Base-by-base conservation (phyloP, 2,797 vertebrate species). In the Gobionotothen gibberifrons region DNA sequence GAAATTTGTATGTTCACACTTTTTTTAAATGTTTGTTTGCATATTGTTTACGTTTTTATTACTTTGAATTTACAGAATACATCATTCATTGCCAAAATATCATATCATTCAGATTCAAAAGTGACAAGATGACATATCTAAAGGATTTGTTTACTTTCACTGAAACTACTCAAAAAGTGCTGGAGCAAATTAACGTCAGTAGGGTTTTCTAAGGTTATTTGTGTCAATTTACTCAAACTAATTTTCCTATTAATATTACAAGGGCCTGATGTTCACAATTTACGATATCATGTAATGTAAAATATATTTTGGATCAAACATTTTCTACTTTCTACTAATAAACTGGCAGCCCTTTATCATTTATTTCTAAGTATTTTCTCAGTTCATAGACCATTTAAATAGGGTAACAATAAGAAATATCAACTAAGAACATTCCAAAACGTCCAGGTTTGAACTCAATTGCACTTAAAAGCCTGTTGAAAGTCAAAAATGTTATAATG, bases 1-100 rank as follows among this genome's bases (percentile, higher is more conserved):
- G 59, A 74, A 65, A 74, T 79, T 69, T 79, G 52, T 72, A 79
- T 85, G 74, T 77, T 78, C 36, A 14, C 36, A 15, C 84, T 80
- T 81, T 83, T 75, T 61, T 57, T 3, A 49, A 54, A 64, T 67
- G 47, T 87, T 82, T 72, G 29, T 85, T 83, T 91, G 36, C 49
- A 72, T 83, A 68, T 61, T 86, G 76, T 60, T 86, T 75, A 51
- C 71, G 40, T 81, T 84, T 77, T 68, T 87, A 71, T 79, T 83
- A 77, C 75, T 66, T 87, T 79, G 55, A 19, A 79, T 77, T 56
- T 76, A 72, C 64, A 83, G 15, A 53, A 57, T 64, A 71, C 42
- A 76, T 55, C 56, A 76, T 69, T 85, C 21, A 61, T 90, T 90
- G 84, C 79, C 87, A 90, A 91, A 83, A 76, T 63, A 59, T 46